Percentiles rank a stretch among this genome's conserved stretches.
Conservation (phyloP, 2,888 invertebrate species). For the Machimus rusticus region DNA sequence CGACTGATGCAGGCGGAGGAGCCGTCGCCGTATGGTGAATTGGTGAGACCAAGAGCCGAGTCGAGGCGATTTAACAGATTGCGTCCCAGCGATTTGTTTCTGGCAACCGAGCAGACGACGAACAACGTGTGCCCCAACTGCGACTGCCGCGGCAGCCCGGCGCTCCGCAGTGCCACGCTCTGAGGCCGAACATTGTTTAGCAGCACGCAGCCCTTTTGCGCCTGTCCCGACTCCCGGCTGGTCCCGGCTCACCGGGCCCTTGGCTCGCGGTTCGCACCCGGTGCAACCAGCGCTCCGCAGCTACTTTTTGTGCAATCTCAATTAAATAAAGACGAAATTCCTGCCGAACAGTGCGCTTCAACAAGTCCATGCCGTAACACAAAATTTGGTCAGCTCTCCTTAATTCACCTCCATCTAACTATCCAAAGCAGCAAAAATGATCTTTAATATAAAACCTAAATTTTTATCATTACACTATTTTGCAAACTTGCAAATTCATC, state of each 20-base stretch:
- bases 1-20: conserved; percentile 23
- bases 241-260: neutral
- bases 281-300: neutral
- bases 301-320: neutral
- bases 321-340: neutral
- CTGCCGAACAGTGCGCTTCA: neutral
- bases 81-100: conserved; percentile 25
- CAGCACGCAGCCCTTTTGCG: conserved; percentile 8
- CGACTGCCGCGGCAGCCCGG: neutral
- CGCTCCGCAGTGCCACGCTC: neutral
- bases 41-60: neutral
- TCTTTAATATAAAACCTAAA: no score
- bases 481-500: no score
- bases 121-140: neutral
- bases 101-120: neutral
- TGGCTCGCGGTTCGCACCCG: neutral
- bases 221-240: neutral
- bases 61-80: neutral
- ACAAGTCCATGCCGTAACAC: neutral
- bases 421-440: no score
- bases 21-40: neutral
- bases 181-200: conserved; percentile 1
- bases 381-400: no score
- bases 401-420: no score
- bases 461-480: no score